These are phyloP conservation scores for Caenorhabditis imperialis DNA, from an alignment of 2,888 invertebrate genomes.

Conservation along the genomic window DNA sequence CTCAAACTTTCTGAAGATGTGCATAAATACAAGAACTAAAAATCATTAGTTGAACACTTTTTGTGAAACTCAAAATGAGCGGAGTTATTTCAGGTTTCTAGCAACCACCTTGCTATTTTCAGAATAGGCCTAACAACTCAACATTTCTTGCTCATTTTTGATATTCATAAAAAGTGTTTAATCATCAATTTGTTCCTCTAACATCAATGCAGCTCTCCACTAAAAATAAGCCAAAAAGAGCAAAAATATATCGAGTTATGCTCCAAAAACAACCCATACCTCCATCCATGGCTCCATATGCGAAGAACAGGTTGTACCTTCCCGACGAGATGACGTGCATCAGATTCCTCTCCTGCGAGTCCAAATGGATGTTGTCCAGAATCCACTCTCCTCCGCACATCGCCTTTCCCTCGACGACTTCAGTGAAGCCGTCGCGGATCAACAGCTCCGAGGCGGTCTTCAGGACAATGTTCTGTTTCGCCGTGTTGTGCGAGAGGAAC, in stretches of 20 bases:
- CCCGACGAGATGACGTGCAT: constrained; percentile 59
- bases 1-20: too few species aligned
- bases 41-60: too few species aligned
- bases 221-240: too few species aligned
- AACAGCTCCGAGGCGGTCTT: constrained; percentile 53
- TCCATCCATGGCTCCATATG: constrained; percentile 48
- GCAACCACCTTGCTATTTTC: too few species aligned
- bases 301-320: constrained; percentile 56
- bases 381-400: constrained; percentile 62
- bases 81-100: too few species aligned
- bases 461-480: constrained; percentile 53
- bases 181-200: too few species aligned
- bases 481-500: constrained; percentile 58
- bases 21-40: too few species aligned
- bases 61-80: too few species aligned
- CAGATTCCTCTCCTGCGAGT: constrained; percentile 48
- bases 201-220: too few species aligned
- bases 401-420: constrained; percentile 52
- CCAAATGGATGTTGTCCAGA: constrained; percentile 58
- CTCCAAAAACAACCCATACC: not conserved
- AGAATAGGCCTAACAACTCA: too few species aligned
- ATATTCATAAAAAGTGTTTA: too few species aligned
- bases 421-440: constrained; percentile 59
- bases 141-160: too few species aligned
- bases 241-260: not conserved